Conservation (phyloP, 2,888 invertebrate genomes). For the Malachius bipustulatus region DNA sequence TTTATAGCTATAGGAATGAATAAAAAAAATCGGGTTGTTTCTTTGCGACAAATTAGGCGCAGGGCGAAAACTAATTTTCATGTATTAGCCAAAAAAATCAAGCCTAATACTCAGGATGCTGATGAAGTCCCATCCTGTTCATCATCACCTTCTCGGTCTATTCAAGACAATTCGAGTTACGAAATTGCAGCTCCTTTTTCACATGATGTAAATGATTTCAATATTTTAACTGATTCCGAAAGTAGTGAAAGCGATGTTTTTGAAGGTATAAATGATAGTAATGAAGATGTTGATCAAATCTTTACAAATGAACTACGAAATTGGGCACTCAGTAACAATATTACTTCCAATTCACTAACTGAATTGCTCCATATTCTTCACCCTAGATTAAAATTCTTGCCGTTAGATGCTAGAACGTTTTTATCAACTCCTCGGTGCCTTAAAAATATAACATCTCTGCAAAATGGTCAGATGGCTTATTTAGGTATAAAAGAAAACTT, state of each 20-base stretch:
- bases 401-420: conserved; percentile 9
- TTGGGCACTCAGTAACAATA: conserved; percentile 12
- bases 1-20: not conserved
- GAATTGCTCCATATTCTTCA: conserved; percentile 11
- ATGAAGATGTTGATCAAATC: conserved; percentile 1
- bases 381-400: conserved; percentile 9
- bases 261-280: too few relatives aligned
- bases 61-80: not conserved
- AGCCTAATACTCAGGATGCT: too few relatives aligned
- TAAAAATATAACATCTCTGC: conserved; percentile 9
- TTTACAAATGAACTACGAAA: conserved; percentile 8
- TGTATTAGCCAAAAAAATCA: not conserved
- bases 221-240: too few relatives aligned
- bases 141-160: too few relatives aligned
- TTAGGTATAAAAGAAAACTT: conserved; percentile 11
- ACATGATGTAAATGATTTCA: not conserved
- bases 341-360: conserved; percentile 8
- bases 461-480: conserved; percentile 14
- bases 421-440: conserved; percentile 11
- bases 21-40: not conserved
- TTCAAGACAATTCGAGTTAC: not conserved
- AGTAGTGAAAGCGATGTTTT: too few relatives aligned
- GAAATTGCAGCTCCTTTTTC: not conserved
- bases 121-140: too few relatives aligned
- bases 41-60: not conserved